Evolutionary conservation across 2,888 invertebrate genomes (phyloP).

Genomic region (Aphidius colemani): DNA sequence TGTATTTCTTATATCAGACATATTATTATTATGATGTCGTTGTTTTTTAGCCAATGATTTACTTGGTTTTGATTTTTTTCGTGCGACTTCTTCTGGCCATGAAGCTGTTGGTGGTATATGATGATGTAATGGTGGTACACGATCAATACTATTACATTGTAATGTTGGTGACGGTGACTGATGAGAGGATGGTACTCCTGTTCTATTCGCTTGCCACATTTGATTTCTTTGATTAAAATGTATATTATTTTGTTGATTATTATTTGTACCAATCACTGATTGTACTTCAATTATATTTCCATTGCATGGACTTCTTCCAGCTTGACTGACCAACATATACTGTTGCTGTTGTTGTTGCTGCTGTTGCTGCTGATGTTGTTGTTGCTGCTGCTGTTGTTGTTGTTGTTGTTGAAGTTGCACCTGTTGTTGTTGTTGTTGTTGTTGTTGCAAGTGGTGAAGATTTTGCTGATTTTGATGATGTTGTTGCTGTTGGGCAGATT

Average conservation of each 20-base stretch:
- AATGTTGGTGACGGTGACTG: constrained; percentile 42
- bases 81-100: constrained; percentile 66
- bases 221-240: constrained; percentile 62
- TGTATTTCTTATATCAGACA: constrained; percentile 36
- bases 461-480: not conserved
- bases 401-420: constrained; percentile 33
- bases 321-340: constrained; percentile 45
- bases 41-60: constrained; percentile 64
- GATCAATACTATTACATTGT: constrained; percentile 66
- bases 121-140: constrained; percentile 76
- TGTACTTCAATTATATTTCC: constrained; percentile 48
- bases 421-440: constrained; percentile 13
- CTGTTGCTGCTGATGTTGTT: constrained; percentile 50
- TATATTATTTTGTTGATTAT: constrained; percentile 46
- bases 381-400: constrained; percentile 54
- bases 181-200: constrained; percentile 36
- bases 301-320: constrained; percentile 47
- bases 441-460: constrained; percentile 23
- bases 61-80: constrained; percentile 64
- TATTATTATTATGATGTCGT: constrained; percentile 42
- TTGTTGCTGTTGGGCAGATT: constrained; percentile 44
- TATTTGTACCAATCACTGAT: constrained; percentile 38
- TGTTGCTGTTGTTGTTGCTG: constrained; percentile 41
- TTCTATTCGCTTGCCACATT: constrained; percentile 66
- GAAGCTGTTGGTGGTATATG: constrained; percentile 66